Evolutionary conservation across 2,797 vertebrate genomes (phyloP), one percentile per base, ranked within the genome.

Genomic region (Channa striata): DNA sequence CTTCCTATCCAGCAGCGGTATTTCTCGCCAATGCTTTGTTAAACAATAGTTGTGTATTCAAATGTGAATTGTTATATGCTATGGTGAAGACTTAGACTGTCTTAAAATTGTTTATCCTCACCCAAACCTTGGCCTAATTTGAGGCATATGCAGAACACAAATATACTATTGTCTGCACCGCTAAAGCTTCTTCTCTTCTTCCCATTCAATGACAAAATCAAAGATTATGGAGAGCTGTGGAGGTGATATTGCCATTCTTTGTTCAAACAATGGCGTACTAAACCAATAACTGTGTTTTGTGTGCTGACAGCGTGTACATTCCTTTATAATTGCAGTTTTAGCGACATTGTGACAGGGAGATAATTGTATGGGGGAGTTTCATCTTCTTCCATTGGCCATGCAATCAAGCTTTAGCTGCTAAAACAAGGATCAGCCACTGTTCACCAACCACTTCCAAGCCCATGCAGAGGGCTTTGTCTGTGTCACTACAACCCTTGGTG

Each of bases 81-180:
- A 72, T 82, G 71, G 76, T 59, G 66, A 86, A 87, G 85, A 88
- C 79, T 87, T 81, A 80, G 82, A 72, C 60, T 88, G 80, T 90
- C 90, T 94, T 91, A 86, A 85, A 93, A 81, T 83, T 84, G 87
- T 91, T 94, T 90, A 92, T 92, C 88, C 90, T 75, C 73, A 85
- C 74, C 84, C 83, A 92, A 93, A 92, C 90, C 89, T 68, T 88
- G 91, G 91, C 90, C 90, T 87, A 89, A 92, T 92, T 90, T 89
- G 81, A 91, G 80, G 82, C 84, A 78, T 87, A 91, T 43, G 86
- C 88, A 61, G 76, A 80, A 86, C 87, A 92, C 92, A 93, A 94
- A 93, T 88, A 87, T 80, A 74, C 81, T 78, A 92, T 94, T 94
- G 91, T 93, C 87, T 82, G n/a, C 63, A 17, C 59, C 58, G 67